Evolutionary conservation across 2,888 invertebrate species (phyloP).

Genomic region (Lasioglossum calceatum): DNA sequence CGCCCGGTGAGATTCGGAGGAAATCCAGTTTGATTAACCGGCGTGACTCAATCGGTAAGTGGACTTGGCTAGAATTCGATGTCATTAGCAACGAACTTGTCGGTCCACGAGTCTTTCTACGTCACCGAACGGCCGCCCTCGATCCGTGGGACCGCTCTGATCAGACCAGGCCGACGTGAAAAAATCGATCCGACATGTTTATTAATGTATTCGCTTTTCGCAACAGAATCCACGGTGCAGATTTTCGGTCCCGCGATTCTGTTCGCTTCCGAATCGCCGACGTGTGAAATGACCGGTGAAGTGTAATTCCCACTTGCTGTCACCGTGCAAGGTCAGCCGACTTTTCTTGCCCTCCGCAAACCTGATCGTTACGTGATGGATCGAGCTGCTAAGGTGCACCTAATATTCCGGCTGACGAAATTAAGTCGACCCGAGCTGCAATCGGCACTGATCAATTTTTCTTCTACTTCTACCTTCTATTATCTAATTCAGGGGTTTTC

Average conservation of each 20-base stretch:
- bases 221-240: neutral
- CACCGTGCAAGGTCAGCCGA: neutral
- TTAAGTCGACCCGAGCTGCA: neutral
- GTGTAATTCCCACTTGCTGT: neutral
- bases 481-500: too few species aligned
- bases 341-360: neutral
- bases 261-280: neutral
- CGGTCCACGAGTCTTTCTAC: conserved; percentile 27
- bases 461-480: too few species aligned
- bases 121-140: conserved; percentile 35
- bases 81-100: conserved; percentile 30
- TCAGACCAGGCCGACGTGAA: conserved; percentile 11
- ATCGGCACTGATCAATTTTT: neutral
- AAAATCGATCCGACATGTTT: neutral
- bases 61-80: neutral
- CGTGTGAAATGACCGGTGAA: neutral
- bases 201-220: neutral
- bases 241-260: neutral
- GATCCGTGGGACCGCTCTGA: conserved; percentile 28
- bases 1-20: neutral
- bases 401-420: neutral
- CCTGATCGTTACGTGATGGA: neutral
- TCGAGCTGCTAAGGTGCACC: neutral
- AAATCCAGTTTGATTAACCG: conserved; percentile 3
- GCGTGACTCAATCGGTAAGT: conserved; percentile 33